Evolutionary conservation across 1,140 invertebrate species (phyloP).

Genomic region (Druon quercuslanigerum): DNA sequence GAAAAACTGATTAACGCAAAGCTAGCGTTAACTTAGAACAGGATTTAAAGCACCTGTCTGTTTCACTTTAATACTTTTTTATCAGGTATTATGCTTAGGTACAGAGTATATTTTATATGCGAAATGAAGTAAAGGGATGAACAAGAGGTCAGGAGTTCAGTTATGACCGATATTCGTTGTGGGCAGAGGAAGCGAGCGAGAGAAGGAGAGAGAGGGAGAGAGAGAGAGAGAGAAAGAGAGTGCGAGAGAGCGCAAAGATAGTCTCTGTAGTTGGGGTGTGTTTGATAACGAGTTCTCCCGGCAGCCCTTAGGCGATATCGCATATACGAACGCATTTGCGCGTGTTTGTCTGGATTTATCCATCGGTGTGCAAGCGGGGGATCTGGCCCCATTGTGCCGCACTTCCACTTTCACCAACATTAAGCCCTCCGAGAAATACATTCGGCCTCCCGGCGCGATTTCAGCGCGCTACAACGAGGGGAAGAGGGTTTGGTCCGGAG

Average conservation of each 20-base stretch:
- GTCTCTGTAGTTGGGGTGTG: conserved; percentile 35
- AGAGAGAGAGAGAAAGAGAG: not conserved
- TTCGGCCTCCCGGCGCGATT: conserved; percentile 49
- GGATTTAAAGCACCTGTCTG: too few species aligned
- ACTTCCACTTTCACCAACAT: conserved; percentile 48
- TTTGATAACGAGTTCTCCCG: conserved; percentile 46
- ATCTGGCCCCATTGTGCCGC: conserved; percentile 41
- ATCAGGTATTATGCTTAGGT: too few species aligned
- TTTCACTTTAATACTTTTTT: too few species aligned
- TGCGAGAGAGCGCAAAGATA: conserved; percentile 26
- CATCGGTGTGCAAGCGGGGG: conserved; percentile 8
- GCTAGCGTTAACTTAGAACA: too few species aligned
- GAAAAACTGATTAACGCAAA: too few species aligned
- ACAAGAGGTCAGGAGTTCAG: conserved; percentile 33
- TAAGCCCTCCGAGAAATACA: conserved; percentile 55
- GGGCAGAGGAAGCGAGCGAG: not conserved
- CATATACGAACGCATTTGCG: conserved; percentile 2
- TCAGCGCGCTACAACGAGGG: conserved; percentile 36
- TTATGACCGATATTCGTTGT: conserved; percentile 44
- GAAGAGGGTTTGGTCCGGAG: conserved; percentile 18
- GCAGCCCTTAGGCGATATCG: conserved; percentile 7
- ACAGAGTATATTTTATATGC: not conserved
- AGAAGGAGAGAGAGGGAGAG: not conserved
- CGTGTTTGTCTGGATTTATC: conserved; percentile 1
- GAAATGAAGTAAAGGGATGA: not conserved